Evolutionary conservation across 1,140 invertebrate genomes (phyloP).

Genomic region (Spodoptera litura): DNA sequence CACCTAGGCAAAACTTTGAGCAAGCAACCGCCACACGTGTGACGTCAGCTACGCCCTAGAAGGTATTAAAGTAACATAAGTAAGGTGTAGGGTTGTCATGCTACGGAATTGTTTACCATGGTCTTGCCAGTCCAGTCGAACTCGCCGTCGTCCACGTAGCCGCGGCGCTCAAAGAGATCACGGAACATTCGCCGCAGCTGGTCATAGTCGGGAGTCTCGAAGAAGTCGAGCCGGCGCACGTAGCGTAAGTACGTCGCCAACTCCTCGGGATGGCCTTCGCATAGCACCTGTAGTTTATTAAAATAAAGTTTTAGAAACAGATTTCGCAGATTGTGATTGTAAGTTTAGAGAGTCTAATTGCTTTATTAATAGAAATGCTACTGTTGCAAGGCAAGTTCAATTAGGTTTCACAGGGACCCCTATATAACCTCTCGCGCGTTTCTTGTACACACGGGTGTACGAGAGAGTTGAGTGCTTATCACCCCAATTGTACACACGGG

Average conservation of each 20-base stretch:
- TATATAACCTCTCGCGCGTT: too few species aligned
- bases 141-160: slow-evolving; percentile 97
- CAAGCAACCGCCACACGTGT: neutral
- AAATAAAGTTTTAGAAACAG: neutral
- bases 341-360: too few species aligned
- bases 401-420: too few species aligned
- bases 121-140: slow-evolving; percentile 99
- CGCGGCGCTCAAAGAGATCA: slow-evolving; percentile 97
- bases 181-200: slow-evolving; percentile 98
- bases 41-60: slow-evolving; percentile 2
- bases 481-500: too few species aligned
- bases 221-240: slow-evolving; percentile 99
- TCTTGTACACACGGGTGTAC: too few species aligned
- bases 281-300: slow-evolving; percentile 89
- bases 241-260: slow-evolving; percentile 99
- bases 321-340: too few species aligned
- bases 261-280: slow-evolving; percentile 99
- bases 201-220: slow-evolving; percentile 99
- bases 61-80: neutral
- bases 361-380: too few species aligned
- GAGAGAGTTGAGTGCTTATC: too few species aligned
- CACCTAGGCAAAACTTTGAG: neutral
- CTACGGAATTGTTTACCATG: slow-evolving; percentile 88
- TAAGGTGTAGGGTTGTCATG: slow-evolving; percentile 29
- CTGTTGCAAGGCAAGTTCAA: too few species aligned